These are phyloP conservation scores for Eretmochelys imbricata DNA, from an alignment of 2,113 vertebrate species.

Conservation along the genomic window DNA sequence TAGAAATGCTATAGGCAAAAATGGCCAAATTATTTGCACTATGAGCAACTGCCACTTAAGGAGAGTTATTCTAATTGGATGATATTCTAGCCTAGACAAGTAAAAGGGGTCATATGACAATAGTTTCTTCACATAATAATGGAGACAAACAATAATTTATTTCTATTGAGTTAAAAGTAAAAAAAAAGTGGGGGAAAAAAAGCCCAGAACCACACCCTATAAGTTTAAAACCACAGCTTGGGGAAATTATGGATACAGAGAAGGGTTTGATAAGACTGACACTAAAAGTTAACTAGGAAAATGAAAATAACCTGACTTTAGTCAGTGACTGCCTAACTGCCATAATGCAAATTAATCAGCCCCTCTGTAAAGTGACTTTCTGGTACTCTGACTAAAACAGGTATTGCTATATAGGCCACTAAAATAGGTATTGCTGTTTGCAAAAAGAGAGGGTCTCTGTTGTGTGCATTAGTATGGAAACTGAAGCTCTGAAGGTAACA, in stretches of 20 bases:
- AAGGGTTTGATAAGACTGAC: not conserved
- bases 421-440: not conserved
- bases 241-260: not conserved
- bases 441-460: not conserved
- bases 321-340: not conserved
- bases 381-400: not conserved
- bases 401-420: not conserved
- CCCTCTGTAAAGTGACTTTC: not conserved
- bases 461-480: fast-evolving
- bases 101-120: not conserved
- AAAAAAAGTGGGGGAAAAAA: not conserved
- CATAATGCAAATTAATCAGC: conserved; percentile 11
- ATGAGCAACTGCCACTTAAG: not conserved
- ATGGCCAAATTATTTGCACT: not conserved
- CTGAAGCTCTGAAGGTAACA: not conserved
- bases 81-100: not conserved
- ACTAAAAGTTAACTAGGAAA: not conserved
- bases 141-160: not conserved
- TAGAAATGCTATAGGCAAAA: not conserved
- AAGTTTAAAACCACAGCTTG: conserved; percentile 4
- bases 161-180: not conserved
- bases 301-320: not conserved
- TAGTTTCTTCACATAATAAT: conserved; percentile 16
- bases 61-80: not conserved
- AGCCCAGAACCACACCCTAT: fast-evolving